phyloP scores from a whole-genome alignment of 2,797 vertebrate species.

The Sparidentex hasta region DNA sequence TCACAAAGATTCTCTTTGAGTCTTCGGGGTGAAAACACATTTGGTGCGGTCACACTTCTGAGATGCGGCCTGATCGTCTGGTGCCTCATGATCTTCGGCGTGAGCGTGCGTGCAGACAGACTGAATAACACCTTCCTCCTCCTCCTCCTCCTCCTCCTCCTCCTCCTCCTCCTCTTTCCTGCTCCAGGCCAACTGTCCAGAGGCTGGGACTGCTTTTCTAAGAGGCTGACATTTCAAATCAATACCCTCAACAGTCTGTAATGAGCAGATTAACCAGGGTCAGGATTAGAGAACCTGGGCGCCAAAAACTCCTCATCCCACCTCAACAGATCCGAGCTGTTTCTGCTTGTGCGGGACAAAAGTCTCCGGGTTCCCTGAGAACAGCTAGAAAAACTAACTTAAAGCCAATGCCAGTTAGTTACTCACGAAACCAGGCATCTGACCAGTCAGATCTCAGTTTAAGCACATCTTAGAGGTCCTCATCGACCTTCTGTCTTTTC shows the following conservation, averaged over 20 bases:
- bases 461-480: conserved; percentile 20
- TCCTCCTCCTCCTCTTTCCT: conserved; percentile 39
- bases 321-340: conserved; percentile 27
- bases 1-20: conserved; percentile 60
- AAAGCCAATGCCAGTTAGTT: no score
- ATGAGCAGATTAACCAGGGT: conserved; percentile 62
- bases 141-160: conserved; percentile 1
- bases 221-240: conserved; percentile 75
- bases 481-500: conserved; percentile 36
- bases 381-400: background rate
- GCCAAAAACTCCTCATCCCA: conserved; percentile 38
- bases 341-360: background rate
- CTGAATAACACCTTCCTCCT: conserved; percentile 67
- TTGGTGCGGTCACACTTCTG: conserved; percentile 45
- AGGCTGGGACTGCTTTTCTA: conserved; percentile 61
- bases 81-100: conserved; percentile 56
- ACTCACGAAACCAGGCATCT: conserved; percentile 5
- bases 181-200: conserved; percentile 67
- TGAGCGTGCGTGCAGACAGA: conserved; percentile 44
- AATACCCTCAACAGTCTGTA: conserved; percentile 55
- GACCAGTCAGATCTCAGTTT: conserved; percentile 8
- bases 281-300: conserved; percentile 50
- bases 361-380: conserved; percentile 30
- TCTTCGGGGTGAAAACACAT: conserved; percentile 46
- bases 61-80: conserved; percentile 46